phyloP scores from a whole-genome alignment of 2,888 invertebrate species.

The Alviniconcha strummeri region DNA sequence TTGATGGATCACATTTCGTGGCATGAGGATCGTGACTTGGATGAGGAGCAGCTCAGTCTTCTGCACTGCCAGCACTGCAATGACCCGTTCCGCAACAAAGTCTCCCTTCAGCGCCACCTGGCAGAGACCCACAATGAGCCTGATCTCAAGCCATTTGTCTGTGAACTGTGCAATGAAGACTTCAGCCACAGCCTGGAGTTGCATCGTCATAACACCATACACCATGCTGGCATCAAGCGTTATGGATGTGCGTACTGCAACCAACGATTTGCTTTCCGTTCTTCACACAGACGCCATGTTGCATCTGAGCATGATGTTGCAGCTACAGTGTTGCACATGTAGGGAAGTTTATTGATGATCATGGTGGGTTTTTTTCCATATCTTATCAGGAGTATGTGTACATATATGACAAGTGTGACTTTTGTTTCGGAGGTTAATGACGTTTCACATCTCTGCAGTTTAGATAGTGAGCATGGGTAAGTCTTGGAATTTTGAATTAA shows the following conservation, averaged over 20 bases:
- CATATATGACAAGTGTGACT: background rate
- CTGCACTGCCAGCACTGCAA: slow-evolving; percentile 14
- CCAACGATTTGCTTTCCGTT: slow-evolving; percentile 34
- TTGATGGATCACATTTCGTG: slow-evolving; percentile 32
- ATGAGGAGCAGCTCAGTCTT: slow-evolving; percentile 7
- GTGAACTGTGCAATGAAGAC: slow-evolving; percentile 27
- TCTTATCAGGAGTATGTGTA: background rate
- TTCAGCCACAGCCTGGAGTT: slow-evolving; percentile 32
- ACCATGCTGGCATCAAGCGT: slow-evolving; percentile 27
- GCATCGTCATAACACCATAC: slow-evolving; percentile 13
- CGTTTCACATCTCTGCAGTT: no score
- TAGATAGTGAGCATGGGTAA: no score
- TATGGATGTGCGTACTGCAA: slow-evolving; percentile 32
- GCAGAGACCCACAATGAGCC: slow-evolving; percentile 24
- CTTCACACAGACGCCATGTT: slow-evolving; percentile 29
- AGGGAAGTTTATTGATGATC: background rate
- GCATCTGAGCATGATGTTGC: slow-evolving; percentile 31
- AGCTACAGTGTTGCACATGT: slow-evolving; percentile 27
- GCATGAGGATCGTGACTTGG: slow-evolving; percentile 30
- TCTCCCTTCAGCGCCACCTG: slow-evolving; percentile 24
- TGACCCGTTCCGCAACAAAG: slow-evolving; percentile 25
- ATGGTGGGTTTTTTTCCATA: background rate
- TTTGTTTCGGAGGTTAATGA: no score
- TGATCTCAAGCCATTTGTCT: slow-evolving; percentile 23
- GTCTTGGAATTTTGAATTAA: no score